Percentiles rank a stretch among this genome's conserved stretches.
Conservation (phyloP, 1,140 invertebrate genomes). For the Plectrocnemia conspersa region DNA sequence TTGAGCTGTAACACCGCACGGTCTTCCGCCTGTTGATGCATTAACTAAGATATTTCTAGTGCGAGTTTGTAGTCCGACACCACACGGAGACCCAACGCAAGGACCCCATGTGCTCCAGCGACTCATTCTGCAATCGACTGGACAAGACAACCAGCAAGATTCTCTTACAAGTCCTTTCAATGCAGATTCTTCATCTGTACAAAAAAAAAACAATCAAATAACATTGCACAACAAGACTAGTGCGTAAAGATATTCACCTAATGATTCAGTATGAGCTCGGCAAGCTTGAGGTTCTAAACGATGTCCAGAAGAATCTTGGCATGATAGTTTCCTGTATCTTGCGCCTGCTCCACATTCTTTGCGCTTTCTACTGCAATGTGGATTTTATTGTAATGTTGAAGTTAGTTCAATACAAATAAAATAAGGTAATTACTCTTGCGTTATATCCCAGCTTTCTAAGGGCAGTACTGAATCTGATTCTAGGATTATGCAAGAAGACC, state of each 20-base stretch:
- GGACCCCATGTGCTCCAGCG: slow-evolving; percentile 59
- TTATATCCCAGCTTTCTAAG: slow-evolving; percentile 2
- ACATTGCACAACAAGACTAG: background rate
- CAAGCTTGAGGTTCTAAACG: slow-evolving; percentile 30
- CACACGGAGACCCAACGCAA: slow-evolving; percentile 50
- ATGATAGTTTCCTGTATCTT: slow-evolving; percentile 22
- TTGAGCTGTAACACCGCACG: slow-evolving; percentile 43
- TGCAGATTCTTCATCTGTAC: slow-evolving; percentile 19
- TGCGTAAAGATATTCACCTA: slow-evolving; percentile 11
- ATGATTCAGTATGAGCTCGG: slow-evolving; percentile 14
- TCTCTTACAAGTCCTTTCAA: slow-evolving; percentile 49
- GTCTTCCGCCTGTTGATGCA: slow-evolving; percentile 41
- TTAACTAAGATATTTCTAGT: slow-evolving; percentile 34
- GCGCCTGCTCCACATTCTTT: slow-evolving; percentile 25
- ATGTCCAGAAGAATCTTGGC: slow-evolving; percentile 24
- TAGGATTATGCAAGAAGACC: slow-evolving; percentile 29
- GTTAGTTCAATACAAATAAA: too few species aligned
- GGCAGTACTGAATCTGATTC: slow-evolving; percentile 4
- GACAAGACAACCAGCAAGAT: slow-evolving; percentile 59
- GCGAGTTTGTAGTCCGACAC: slow-evolving; percentile 23
- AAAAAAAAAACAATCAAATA: too few species aligned
- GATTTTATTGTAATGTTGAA: background rate
- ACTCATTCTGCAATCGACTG: slow-evolving; percentile 59
- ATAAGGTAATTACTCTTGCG: slow-evolving; percentile 3
- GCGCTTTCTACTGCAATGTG: slow-evolving; percentile 3